A percentile compares a stretch with the other conserved stretches of the same genome.
These are phyloP conservation scores for Mizuhopecten yessoensis DNA, from an alignment of 1,140 invertebrate species.

Conservation along the genomic window DNA sequence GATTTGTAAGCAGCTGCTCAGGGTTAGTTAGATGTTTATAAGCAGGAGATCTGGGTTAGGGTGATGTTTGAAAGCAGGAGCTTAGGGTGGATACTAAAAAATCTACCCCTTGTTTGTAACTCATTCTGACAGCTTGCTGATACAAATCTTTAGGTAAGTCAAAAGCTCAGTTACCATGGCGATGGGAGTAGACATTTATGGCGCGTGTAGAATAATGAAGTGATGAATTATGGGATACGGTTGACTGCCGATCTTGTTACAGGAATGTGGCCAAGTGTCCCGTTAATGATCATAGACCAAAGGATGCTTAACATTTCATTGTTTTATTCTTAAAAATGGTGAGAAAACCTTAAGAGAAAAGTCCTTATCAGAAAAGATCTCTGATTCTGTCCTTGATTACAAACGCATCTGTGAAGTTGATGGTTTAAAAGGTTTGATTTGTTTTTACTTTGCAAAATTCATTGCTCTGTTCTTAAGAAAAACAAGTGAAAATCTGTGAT, in stretches of 20 bases:
- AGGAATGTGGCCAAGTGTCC: neutral
- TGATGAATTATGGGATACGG: constrained; percentile 27
- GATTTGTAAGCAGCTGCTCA: neutral
- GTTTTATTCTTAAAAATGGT: neutral
- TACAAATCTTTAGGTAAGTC: neutral
- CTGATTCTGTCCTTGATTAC: constrained; percentile 15
- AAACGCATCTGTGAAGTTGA: neutral
- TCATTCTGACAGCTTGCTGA: neutral
- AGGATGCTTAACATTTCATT: constrained; percentile 31
- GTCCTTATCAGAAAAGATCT: constrained; percentile 34
- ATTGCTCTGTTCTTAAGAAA: neutral
- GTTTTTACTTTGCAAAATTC: neutral
- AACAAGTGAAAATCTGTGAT: constrained; percentile 18
- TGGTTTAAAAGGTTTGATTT: constrained; percentile 10
- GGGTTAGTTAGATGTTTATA: neutral
- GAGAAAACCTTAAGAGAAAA: neutral
- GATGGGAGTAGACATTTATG: neutral
- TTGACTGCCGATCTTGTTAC: constrained; percentile 20
- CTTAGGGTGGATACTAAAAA: neutral
- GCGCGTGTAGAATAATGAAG: neutral
- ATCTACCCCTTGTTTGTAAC: neutral
- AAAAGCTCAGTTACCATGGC: constrained; percentile 13
- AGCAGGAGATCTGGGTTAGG: neutral
- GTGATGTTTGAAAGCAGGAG: neutral
- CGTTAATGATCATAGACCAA: neutral